Evolutionary conservation across 1,140 invertebrate genomes (phyloP), one percentile per base, ranked within the genome.

Genomic region (Batillaria attramentaria): DNA sequence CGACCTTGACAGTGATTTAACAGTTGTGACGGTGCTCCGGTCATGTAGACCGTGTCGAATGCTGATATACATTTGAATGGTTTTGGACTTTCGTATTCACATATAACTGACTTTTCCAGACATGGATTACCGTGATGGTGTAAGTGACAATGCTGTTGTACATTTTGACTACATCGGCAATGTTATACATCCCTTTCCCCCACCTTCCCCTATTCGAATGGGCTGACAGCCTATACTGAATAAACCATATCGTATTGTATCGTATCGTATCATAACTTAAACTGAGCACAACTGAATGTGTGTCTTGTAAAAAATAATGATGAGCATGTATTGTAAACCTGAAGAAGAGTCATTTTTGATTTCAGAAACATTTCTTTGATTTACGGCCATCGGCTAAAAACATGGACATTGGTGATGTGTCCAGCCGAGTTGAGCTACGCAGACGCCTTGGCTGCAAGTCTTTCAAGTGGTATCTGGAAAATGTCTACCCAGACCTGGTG

Each of bases 381-480:
- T 92, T 94, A 35, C 92, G 93, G 70, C 94, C 94, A 28, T 93
- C 94, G 39, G 82, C 84, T 35, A 46, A 81, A 35, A 72, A 92
- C 96, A 37, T 87, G 77, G 68, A 88, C 41, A 99, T 93, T 90
- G 98, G 98, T 13, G 97, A 99, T 91, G 94, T 99, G 33, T 94
- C 93, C 54, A 92, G 95, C 31, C 93, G 97, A 83, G 80, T 96
- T 1, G 92, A 93, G 50, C 89, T 99, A 8, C 92, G 96, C 35
- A 92, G 96, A 81, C 92, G 93, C 82, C 91, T 99, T 1, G 91
- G 95, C 8, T 99, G 98, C 89, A 98, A 99, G 91, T 94, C 96
- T 28, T 99, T 99, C 92, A 96, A 98, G 90, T 99, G 98, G 98
- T 99, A 97, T 91, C 93, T 99, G 89, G 96, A 98, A 87, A 98